Base-by-base conservation (phyloP, 2,113 vertebrate species). In the Alligator sinensis region DNA sequence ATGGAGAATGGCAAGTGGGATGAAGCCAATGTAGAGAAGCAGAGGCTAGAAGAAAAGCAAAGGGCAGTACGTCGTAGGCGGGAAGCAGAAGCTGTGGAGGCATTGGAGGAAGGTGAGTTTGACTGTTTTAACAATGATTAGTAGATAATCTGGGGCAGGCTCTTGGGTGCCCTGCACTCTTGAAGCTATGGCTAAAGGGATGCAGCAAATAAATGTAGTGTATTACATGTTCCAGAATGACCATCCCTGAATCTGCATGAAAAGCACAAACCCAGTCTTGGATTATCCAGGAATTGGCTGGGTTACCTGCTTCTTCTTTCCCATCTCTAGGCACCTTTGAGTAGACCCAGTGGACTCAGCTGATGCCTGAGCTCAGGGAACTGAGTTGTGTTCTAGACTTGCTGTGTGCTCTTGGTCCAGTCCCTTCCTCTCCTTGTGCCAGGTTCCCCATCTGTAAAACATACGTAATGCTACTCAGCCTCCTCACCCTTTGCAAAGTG, bases 1-100 rank as follows among this genome's bases (percentile, higher is more conserved):
- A 99, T 99, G 99, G 99, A 99, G 97, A 98, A 97, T 5, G 99
- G 99, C 27, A 98, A 98, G 84, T 99, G 99, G 99, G 99, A 99
- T 0, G 98, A 99, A 83, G 99, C 99, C 70, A 99, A 99, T 30
- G 91, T 87, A 19, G 99, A 99, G 93, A 99, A 99, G 95, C 99
- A 99, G 97, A 95, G 99, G 80, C 95, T 99, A 89, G 99, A 99
- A 96, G 99, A 99, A 86, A 98, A 98, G 80, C 99, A 99, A 96
- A 97, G 99, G 54, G 87, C 98, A 1, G 98, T 98, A 63, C 97
- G 99, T 64, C 98, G 99, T 30, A 94, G 96, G 87, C 96, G 98
- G 62, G 98, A 99, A 90, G 98, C 96, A 0, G 98, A 98, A 90
- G 98, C 98, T 0, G 98, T 94, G 84, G 98, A 97, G 18, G 98